Evolutionary conservation across 2,113 vertebrate genomes (phyloP), one percentile per base, ranked within the genome.

Genomic region (Cyprinus carpio): DNA sequence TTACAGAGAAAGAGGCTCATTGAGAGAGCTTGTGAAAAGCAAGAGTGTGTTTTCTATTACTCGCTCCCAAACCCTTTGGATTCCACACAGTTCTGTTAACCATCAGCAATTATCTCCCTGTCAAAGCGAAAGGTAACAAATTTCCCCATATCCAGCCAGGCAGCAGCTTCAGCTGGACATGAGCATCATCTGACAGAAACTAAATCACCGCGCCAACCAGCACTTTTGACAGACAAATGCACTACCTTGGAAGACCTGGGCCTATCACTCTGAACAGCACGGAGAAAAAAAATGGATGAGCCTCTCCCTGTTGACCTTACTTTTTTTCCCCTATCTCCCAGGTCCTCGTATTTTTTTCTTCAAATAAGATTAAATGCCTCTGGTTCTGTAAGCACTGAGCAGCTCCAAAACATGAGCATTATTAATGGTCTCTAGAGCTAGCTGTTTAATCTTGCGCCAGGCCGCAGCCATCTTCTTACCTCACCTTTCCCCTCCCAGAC

Each of bases 41-140:
- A 27, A 23, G 31, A 65, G 81, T 86, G 89, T 90, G 90, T 93
- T 92, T 92, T 86, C 91, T 92, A 93, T 94, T 94, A 93, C 92
- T 93, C 87, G 87, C 88, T 91, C 91, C 89, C 89, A 91, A 90
- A 91, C 90, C 90, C 89, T 93, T 93, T 91, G 95, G 96, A 96
- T 98, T 96, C 96, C 96, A 95, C 96, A 97, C 95, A 94, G 95
- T 97, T 97, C 98, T 98, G 97, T 99, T 99, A 99, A 99, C 97
- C 97, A 99, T 99, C 98, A 99, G 98, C 98, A 99, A 99, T 99
- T 99, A 99, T 99, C 97, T 99, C 97, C 96, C 97, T 99, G 98
- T 98, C 98, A 99, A 97, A 98, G 97, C 96, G 96, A 98, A 99
- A 98, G 96, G 97, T 99, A 99, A 99, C 98, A 99, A 99, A 99